Evolutionary conservation across 2,888 invertebrate species (phyloP), one percentile per base, ranked within the genome.

Genomic region (Stenodera caucasica): DNA sequence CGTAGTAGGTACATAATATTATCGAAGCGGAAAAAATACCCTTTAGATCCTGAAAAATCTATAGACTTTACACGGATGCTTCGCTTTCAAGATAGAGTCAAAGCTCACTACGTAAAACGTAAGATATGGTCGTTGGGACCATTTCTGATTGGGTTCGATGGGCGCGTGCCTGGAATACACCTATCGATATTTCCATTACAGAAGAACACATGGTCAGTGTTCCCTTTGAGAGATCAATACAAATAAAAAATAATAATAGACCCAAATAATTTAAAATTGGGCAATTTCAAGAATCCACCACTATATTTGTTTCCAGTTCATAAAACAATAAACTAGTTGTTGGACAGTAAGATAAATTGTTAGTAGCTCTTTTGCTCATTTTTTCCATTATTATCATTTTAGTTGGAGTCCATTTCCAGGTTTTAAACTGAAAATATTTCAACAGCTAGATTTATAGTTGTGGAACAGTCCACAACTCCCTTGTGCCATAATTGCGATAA

Each of bases 341-440:
- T 45, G 23, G 45, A 45, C 23, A 23, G 21, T 45, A 45, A 23
- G 45, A 45, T 45, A 45, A 45, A 45, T 45, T 23, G 23, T 45
- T 5, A 6, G 12, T n/a, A 23, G 3, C 1, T 30, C 26, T 26
- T 33, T 4, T n/a, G 2, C n/a, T n/a, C 33, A 2, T 6, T 45
- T 23, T 21, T 5, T 23, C 4, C 15, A 8, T 40, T 40, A 8
- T 11, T 4, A 21, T 11, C 2, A 12, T 12, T 7, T 11, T 1
- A 37, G 9, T 40, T 15, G 6, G 18, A 21, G 21, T 21, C 45
- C 9, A 12, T 45, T 45, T 1, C 23, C 8, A n/a, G 45, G n/a
- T n/a, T 45, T 45, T 45, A 23, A 45, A 23, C 45, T 23, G n/a
- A 23, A 11, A 23, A 45, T 23, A n/a, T 45, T 45, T 6, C 23